Percentiles rank a stretch among this genome's conserved stretches.
Evolutionary conservation across 2,888 invertebrate species (phyloP).

Genomic region (Euspilapteryx auroguttella): DNA sequence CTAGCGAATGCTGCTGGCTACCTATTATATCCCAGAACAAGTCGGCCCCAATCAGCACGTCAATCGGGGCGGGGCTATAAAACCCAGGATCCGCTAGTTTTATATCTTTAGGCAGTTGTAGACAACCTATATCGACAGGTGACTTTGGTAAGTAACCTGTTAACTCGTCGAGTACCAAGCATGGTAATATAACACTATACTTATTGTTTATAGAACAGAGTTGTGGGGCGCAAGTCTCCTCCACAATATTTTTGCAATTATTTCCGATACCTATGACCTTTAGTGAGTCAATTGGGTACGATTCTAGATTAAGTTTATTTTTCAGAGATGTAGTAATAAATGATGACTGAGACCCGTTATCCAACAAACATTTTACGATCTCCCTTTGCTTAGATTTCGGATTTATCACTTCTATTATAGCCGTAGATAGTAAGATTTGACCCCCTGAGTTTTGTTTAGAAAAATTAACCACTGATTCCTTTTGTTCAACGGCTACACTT

Average conservation of each 20-base stretch:
- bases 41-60: constrained; percentile 8
- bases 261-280: constrained; percentile 9
- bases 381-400: neutral
- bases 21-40: constrained; percentile 8
- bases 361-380: constrained; percentile 2
- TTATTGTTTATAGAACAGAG: neutral
- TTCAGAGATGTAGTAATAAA: constrained; percentile 9
- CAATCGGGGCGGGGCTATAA: constrained; percentile 6
- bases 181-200: neutral
- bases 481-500: neutral
- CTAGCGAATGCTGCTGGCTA: constrained; percentile 6
- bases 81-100: constrained; percentile 8
- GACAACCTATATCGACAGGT: constrained; percentile 2
- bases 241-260: neutral
- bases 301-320: constrained; percentile 6
- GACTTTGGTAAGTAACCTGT: constrained; percentile 7
- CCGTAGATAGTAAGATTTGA: neutral
- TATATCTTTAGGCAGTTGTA: constrained; percentile 5
- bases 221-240: constrained; percentile 3
- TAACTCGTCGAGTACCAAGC: constrained; percentile 4
- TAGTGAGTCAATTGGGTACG: constrained; percentile 6
- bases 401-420: neutral
- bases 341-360: constrained; percentile 10
- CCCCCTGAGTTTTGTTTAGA: neutral
- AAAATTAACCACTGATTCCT: neutral